Base-by-base conservation (phyloP, 2,888 invertebrate genomes). In the Notocelia uddmanniana region DNA sequence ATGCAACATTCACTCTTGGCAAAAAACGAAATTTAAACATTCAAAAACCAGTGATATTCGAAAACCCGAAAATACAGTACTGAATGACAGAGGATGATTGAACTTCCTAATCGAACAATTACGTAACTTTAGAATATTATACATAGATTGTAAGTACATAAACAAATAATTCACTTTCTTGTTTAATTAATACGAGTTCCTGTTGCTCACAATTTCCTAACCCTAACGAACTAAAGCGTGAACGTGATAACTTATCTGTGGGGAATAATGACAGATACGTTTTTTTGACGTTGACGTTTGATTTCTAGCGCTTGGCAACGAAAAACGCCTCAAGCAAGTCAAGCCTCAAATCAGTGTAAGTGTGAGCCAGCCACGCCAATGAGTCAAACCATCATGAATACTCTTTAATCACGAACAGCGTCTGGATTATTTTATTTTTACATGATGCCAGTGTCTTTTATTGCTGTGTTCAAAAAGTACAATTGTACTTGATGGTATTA, bases 381-480 rank as follows among this genome's bases (percentile, higher is more conserved):
- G n/a, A n/a, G n/a, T n/a, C n/a, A n/a, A n/a, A n/a, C n/a, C n/a
- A 15, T 15, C 58, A 58, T 58, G 34, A 58, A 58, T 58, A 34
- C 37, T 58, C 37, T 37, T 15, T 60, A 21, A 31, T 21, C 23
- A 60, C 41, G 45, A 60, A 26, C 48, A 50, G 15, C 54, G 52
- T 48, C 54, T 50, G 45, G n/a, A 19, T 50, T 37, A 21, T 41
- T 69, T 58, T 50, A 52, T 45, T 63, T 63, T 64, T 21, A 73
- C 57, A 72, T 68, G 50, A 72, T 72, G 72, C 62, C 34, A 50
- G 72, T 72, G 72, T 57, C 67, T 68, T 72, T 37, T 23, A 45
- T 60, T 23, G 52, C 41, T n/a, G 18, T 41, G 34, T 31, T 19
- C 18, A 50, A 41, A 55, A 72, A 18, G 13, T 57, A 59, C 18